Evolutionary conservation across 2,797 vertebrate genomes (phyloP), one percentile per base, ranked within the genome.

Genomic region (Chelmon rostratus): DNA sequence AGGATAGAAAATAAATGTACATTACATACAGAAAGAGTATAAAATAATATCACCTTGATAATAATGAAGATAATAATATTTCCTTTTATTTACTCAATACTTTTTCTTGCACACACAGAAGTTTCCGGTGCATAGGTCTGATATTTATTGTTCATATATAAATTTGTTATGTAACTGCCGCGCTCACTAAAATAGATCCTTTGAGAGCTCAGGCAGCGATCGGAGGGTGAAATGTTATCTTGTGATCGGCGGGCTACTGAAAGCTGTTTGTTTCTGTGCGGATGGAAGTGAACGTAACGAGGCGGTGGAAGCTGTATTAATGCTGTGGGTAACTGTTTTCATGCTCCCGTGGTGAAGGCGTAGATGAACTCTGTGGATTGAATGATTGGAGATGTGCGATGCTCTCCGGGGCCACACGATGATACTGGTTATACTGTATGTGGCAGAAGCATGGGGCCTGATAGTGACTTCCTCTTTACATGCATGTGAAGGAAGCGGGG

Each of bases 381-480:
- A 25, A 13, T 13, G 49, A 5, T 23, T 6, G 6, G 4, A 16
- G 25, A 31, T 54, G 13, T 11, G 8, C 42, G 64, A 28, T 44
- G 47, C 52, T 18, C 11, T 11, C 23, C 23, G 11, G 46, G 19
- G n/a, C n/a, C 53, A 21, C 37, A 2, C 15, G 16, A 2, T 8
- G 56, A 68, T 8, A 16, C 31, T 73, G 28, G 57, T 0, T 2
- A 0, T n/a, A 49, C 73, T 75, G 65, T 76, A 46, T 12, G n/a
- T 35, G 58, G 35, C 68, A 53, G 68, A 46, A 44, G 38, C 59
- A 19, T 0, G 33, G 59, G 40, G 62, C 53, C 61, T 44, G 19
- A 23, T 0, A 6, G 35, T 0, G 46, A 86, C 86, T 91, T 92
- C 91, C 89, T 83, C 85, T 89, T 85, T 2, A 71, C 37, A n/a